These are phyloP conservation scores for Anas bernieri DNA, from an alignment of 2,797 vertebrate genomes.

Conservation along the genomic window DNA sequence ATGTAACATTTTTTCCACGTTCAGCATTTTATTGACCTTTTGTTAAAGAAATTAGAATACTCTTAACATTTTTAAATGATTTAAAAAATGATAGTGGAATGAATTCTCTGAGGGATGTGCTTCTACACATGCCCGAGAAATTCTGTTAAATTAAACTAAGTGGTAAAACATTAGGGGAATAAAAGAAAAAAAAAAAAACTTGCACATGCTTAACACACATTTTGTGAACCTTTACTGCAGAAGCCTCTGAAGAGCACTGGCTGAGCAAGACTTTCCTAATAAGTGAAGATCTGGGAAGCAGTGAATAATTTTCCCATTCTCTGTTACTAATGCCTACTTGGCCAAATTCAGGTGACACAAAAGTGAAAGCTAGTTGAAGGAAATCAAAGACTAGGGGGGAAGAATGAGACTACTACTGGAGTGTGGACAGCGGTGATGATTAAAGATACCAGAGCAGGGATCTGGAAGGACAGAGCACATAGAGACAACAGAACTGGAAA, in stretches of 20 bases:
- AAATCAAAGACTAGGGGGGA: too few species aligned
- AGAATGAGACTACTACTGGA: too few species aligned
- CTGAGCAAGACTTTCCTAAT: neutral
- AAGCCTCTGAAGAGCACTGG: neutral
- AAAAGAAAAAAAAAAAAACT: neutral
- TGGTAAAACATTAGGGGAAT: neutral
- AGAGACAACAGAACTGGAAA: too few species aligned
- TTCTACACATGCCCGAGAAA: neutral
- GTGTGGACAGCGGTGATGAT: too few species aligned
- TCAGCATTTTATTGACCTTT: neutral
- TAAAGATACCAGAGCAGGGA: too few species aligned
- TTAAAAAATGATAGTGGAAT: neutral
- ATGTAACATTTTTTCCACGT: accelerated
- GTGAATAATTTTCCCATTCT: neutral
- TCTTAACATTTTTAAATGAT: neutral
- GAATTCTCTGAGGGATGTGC: accelerated
- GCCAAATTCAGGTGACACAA: too few species aligned
- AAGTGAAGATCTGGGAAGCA: neutral
- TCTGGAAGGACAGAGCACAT: too few species aligned
- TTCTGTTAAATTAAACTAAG: neutral
- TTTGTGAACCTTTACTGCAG: neutral
- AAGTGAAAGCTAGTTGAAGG: too few species aligned
- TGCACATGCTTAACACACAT: neutral
- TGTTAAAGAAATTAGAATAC: neutral
- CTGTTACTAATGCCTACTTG: too few species aligned